Conservation (phyloP, 92 coral and sea anemone genomes). For the Palythoa grandis region DNA sequence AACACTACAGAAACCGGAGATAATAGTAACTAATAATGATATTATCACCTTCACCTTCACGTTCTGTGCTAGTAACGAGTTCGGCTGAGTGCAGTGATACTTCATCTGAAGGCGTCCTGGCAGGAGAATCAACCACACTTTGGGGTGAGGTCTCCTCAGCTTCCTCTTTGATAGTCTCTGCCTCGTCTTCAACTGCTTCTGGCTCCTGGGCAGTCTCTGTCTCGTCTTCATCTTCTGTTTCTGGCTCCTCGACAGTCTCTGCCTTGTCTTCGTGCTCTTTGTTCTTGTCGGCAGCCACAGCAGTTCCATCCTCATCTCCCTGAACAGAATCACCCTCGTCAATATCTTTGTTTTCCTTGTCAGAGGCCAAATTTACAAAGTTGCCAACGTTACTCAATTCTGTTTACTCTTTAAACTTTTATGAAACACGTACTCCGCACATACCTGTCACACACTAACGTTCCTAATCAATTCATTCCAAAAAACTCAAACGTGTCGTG, state of each 20-base stretch:
- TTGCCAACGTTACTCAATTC: neutral
- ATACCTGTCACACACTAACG: neutral
- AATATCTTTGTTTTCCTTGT: slow-evolving; percentile 11
- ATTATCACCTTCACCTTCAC: slow-evolving; percentile 20
- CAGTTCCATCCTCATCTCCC: slow-evolving; percentile 22
- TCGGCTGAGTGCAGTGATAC: slow-evolving; percentile 29
- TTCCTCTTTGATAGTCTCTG: no score
- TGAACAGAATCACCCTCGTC: slow-evolving; percentile 41
- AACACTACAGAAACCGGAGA: no score
- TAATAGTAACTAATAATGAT: neutral
- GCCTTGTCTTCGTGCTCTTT: slow-evolving; percentile 59
- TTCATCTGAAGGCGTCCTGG: slow-evolving; percentile 2
- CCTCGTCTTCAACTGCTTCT: no score
- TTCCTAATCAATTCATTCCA: no score
- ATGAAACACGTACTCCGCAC: neutral
- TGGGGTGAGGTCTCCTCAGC: neutral
- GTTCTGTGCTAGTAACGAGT: slow-evolving; percentile 28
- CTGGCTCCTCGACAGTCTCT: slow-evolving; percentile 55
- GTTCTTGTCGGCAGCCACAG: neutral
- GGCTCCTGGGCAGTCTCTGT: neutral
- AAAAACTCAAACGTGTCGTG: no score
- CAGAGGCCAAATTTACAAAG: neutral
- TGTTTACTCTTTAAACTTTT: neutral
- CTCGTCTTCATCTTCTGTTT: slow-evolving; percentile 1
- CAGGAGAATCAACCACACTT: slow-evolving; percentile 14